Percentiles rank a stretch among this genome's conserved stretches.
Evolutionary conservation across 2,888 invertebrate genomes (phyloP).

Genomic region (Stegophylla sp.): DNA sequence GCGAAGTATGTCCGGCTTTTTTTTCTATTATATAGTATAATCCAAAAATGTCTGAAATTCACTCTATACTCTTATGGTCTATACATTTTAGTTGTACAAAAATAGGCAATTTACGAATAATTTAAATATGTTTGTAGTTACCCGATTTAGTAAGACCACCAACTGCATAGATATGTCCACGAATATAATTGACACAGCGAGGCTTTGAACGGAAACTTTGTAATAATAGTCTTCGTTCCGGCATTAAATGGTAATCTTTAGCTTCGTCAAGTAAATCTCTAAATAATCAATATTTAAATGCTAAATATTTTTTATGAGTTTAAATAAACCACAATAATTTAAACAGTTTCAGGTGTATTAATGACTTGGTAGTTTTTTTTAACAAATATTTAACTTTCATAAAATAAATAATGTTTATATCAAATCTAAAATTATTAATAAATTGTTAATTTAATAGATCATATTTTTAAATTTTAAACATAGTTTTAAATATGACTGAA

Average conservation of each 20-base stretch:
- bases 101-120: background rate
- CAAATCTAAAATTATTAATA: background rate
- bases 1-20: no score
- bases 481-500: no score
- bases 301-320: background rate
- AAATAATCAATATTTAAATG: conserved; percentile 17
- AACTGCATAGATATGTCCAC: conserved; percentile 84
- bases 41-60: no score
- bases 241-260: conserved; percentile 85
- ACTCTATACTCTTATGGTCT: no score
- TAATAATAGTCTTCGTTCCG: conserved; percentile 78
- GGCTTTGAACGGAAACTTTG: conserved; percentile 80
- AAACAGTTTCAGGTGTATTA: background rate
- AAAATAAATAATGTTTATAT: background rate
- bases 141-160: conserved; percentile 85
- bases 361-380: background rate
- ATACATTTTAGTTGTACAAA: no score
- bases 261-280: conserved; percentile 87
- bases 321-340: no score
- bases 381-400: background rate
- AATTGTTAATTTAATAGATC: background rate
- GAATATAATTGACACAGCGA: conserved; percentile 75
- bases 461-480: background rate
- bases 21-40: no score
- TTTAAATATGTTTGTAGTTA: conserved; percentile 60